Base-by-base conservation (phyloP, 2,888 invertebrate species). In the Holacanthella duospinosa region DNA sequence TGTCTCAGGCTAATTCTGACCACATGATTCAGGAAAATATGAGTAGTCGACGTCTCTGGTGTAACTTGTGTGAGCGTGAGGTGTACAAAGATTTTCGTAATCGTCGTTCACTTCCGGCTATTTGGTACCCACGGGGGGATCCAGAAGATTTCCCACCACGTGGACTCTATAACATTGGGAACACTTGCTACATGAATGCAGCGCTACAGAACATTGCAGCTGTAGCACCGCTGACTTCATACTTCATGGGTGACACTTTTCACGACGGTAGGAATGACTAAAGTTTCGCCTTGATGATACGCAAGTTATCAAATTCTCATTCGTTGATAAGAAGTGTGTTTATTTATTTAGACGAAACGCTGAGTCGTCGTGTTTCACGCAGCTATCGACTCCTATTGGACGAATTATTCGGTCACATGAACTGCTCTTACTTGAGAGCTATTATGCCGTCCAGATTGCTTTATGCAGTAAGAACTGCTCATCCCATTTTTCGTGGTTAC, bases 111-210 rank as follows among this genome's bases (percentile, higher is more conserved):
- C 73, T 74, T 68, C 73, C 74, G 64, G 66, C 71, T 55, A 71
- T 69, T 48, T 66, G 71, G 73, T 64, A 66, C 1, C 69, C 69
- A 9, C 66, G 64, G 28, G 61, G 61, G 21, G 65, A 64, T n/a
- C 55, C 62, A 2, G 69, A 69, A 24, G 68, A 72, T n/a, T 69
- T 70, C 59, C 56, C 61, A 36, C 80, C 95, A 29, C 89, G 93
- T 53, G 96, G 96, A 0, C 81, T 97, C 2, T 91, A 93, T 77
- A 96, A 97, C 78, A 87, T 97, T 74, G 96, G 96, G 66, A 96
- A 96, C 79, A 97, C 97, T 0, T 99, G 97, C 78, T 99, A 97
- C 77, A 93, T 99, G 93, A 97, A 97, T 78, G 88, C 96, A 1
- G 96, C 97, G 0, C 78, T 99, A 9, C 96, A 97, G 77, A 93